A percentile compares a stretch with the other conserved stretches of the same genome.
These are phyloP conservation scores for Sericinus montela DNA, from an alignment of 2,888 invertebrate species.

Conservation along the genomic window DNA sequence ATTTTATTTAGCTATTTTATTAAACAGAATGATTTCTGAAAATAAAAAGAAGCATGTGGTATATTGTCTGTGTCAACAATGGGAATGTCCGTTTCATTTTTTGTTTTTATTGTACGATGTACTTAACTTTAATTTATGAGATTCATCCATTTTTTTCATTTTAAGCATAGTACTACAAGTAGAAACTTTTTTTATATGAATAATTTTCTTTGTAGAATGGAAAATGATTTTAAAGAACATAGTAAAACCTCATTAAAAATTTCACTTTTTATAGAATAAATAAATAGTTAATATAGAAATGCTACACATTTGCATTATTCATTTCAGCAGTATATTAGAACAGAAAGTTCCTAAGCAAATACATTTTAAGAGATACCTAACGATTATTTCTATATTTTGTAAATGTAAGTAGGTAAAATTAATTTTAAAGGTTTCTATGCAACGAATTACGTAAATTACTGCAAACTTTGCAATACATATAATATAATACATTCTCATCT, in stretches of 20 bases:
- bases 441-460: conserved; percentile 67
- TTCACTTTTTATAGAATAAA: no score
- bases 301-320: conserved; percentile 7
- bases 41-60: not conserved
- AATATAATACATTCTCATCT: conserved; percentile 20
- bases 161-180: not conserved
- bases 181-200: not conserved
- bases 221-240: no score
- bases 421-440: conserved; percentile 71
- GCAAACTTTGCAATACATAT: conserved; percentile 38
- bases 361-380: conserved; percentile 55
- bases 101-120: conserved; percentile 22
- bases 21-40: not conserved
- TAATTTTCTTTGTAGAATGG: no score
- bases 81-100: conserved; percentile 15
- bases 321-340: conserved; percentile 53
- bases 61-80: not conserved
- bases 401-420: conserved; percentile 60
- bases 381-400: conserved; percentile 59
- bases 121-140: conserved; percentile 25
- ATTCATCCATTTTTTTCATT: not conserved
- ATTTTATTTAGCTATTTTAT: conserved; percentile 19
- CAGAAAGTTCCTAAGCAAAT: conserved; percentile 71
- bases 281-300: not conserved
- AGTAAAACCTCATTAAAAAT: no score